A percentile compares a stretch with the other conserved stretches of the same genome.
Conservation (phyloP, 2,797 vertebrate genomes). For the Rhinella marina region DNA sequence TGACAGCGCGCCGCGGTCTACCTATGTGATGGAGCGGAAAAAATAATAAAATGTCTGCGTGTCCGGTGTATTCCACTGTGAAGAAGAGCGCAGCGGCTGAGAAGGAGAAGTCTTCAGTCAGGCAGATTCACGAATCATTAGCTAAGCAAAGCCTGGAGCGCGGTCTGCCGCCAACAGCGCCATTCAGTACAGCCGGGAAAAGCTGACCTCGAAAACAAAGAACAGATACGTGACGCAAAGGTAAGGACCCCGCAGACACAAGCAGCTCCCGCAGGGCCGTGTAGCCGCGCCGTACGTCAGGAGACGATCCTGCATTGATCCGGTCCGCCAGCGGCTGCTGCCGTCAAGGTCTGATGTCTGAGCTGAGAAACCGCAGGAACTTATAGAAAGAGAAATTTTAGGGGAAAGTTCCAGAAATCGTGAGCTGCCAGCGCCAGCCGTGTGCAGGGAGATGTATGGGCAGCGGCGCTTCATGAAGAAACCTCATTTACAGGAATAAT, state of each 20-base stretch:
- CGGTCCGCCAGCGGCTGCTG: slow-evolving; percentile 65
- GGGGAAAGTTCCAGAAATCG: background rate
- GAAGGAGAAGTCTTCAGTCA: slow-evolving; percentile 20
- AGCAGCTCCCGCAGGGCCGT: slow-evolving; percentile 56
- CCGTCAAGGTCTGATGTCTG: background rate
- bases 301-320: slow-evolving; percentile 57
- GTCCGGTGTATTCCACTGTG: background rate
- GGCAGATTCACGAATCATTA: slow-evolving; percentile 48
- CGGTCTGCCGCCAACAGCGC: slow-evolving; percentile 19
- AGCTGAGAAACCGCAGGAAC: too few relatives aligned
- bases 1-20: background rate
- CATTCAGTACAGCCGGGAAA: slow-evolving; percentile 41
- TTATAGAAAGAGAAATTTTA: background rate
- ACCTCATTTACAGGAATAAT: slow-evolving; percentile 11
- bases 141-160: background rate
- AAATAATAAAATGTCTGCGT: background rate
- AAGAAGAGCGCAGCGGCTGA: background rate
- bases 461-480: background rate
- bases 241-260: slow-evolving; percentile 44
- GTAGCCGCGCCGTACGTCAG: slow-evolving; percentile 64
- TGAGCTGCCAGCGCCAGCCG: too few relatives aligned
- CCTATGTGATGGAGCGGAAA: background rate
- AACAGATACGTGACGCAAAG: background rate
- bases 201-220: slow-evolving; percentile 32
- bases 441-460: background rate